These are phyloP conservation scores for Rotaria magnacalcarata DNA, from an alignment of 2,888 invertebrate species.

Conservation along the genomic window DNA sequence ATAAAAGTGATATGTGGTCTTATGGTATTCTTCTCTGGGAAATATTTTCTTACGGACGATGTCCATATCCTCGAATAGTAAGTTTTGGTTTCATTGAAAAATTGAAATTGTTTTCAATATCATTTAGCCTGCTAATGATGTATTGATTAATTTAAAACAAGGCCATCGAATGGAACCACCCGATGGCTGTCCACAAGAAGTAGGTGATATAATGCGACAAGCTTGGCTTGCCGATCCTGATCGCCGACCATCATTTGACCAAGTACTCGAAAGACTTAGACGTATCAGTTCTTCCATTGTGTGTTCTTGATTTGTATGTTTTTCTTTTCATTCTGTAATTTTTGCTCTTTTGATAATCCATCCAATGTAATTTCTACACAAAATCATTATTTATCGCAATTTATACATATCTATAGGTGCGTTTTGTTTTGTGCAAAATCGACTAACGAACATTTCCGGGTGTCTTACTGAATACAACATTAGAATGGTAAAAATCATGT, in stretches of 20 bases:
- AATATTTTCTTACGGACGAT: slow-evolving; percentile 45
- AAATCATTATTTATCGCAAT: neutral
- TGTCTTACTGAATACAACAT: neutral
- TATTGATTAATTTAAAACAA: slow-evolving; percentile 92
- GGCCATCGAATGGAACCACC: slow-evolving; percentile 99
- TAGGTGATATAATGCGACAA: slow-evolving; percentile 91
- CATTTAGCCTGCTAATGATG: slow-evolving; percentile 62
- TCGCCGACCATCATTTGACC: slow-evolving; percentile 76
- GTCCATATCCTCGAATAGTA: slow-evolving; percentile 44
- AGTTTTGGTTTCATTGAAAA: neutral
- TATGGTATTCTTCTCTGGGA: slow-evolving; percentile 46
- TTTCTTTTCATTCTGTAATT: too few relatives aligned
- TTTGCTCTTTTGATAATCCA: too few relatives aligned
- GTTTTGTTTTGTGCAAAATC: neutral
- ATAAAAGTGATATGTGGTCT: slow-evolving; percentile 46
- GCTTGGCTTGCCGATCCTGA: slow-evolving; percentile 88
- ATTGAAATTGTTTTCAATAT: too few relatives aligned
- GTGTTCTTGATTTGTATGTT: too few relatives aligned
- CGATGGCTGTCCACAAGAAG: slow-evolving; percentile 90
- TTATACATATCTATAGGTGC: neutral
- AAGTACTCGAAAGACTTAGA: neutral
- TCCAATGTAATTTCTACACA: neutral
- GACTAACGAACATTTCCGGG: neutral
- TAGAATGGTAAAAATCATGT: neutral
- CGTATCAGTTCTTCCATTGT: neutral